Conservation (phyloP, 2,888 invertebrate species). For the Melinaea menophilus region DNA sequence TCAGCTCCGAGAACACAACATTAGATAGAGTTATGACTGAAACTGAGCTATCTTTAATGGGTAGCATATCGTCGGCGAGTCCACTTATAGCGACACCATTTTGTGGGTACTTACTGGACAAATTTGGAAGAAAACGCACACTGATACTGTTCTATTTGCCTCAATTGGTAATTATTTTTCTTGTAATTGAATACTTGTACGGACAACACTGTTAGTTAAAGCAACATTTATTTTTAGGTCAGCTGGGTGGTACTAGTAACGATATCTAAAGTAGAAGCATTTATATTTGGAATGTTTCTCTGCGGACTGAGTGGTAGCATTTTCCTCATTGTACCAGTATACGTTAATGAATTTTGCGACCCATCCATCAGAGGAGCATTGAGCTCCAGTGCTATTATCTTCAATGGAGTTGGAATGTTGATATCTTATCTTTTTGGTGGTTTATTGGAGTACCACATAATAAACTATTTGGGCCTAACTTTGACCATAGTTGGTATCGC, state of each 20-base stretch:
- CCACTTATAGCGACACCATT: slow-evolving; percentile 48
- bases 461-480: slow-evolving; percentile 48
- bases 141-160: slow-evolving; percentile 39
- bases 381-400: slow-evolving; percentile 49
- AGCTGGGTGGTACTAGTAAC: slow-evolving; percentile 49
- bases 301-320: slow-evolving; percentile 48
- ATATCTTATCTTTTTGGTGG: slow-evolving; percentile 57
- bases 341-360: slow-evolving; percentile 55
- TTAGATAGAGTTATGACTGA: slow-evolving; percentile 54
- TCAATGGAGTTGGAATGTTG: slow-evolving; percentile 52
- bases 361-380: slow-evolving; percentile 58
- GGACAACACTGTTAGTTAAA: too few relatives aligned
- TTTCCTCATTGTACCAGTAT: slow-evolving; percentile 49
- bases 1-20: slow-evolving; percentile 52
- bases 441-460: slow-evolving; percentile 44
- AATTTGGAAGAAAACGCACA: slow-evolving; percentile 49
- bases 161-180: slow-evolving; percentile 43
- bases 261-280: slow-evolving; percentile 45
- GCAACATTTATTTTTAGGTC: slow-evolving; percentile 36
- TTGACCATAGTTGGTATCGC: slow-evolving; percentile 39
- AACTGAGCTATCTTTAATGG: slow-evolving; percentile 49
- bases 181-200: too few relatives aligned
- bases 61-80: slow-evolving; percentile 53
- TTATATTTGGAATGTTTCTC: slow-evolving; percentile 48
- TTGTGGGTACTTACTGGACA: slow-evolving; percentile 44